Percentiles rank a stretch among this genome's conserved stretches.
Evolutionary conservation across 2,797 vertebrate genomes (phyloP).

Genomic region (Sebastes taczanowskii): DNA sequence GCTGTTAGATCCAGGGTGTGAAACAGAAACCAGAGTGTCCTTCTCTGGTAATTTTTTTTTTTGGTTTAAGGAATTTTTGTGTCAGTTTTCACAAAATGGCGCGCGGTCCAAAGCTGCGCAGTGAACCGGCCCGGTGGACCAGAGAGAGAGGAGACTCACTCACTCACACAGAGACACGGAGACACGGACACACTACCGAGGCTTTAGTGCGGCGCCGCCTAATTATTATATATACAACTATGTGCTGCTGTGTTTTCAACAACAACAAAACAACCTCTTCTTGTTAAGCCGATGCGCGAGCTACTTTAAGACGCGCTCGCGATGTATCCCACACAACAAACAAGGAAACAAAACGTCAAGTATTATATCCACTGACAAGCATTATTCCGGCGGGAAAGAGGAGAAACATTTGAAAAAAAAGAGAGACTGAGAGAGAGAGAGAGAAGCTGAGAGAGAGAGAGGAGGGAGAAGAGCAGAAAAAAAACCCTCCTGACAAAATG

Average conservation of each 20-base stretch:
- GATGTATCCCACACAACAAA: constrained; percentile 55
- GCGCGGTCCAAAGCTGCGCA: constrained; percentile 98
- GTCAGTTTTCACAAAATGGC: constrained; percentile 98
- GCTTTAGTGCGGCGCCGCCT: constrained; percentile 78
- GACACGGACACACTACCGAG: constrained; percentile 79
- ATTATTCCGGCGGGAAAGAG: constrained; percentile 86
- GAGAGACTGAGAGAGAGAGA: constrained; percentile 65
- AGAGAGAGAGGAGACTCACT: constrained; percentile 39
- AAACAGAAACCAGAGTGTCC: constrained; percentile 73
- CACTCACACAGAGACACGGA: too few species aligned
- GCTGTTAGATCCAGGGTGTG: constrained; percentile 26
- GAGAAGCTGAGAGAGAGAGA: too few species aligned
- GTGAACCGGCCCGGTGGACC: constrained; percentile 91
- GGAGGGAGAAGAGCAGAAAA: constrained; percentile 16
- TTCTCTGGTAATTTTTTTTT: constrained; percentile 79
- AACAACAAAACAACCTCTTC: constrained; percentile 12
- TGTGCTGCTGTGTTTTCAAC: too few species aligned
- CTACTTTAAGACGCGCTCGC: constrained; percentile 58
- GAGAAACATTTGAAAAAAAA: constrained; percentile 84
- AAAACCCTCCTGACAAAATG: constrained; percentile 88
- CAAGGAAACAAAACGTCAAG: constrained; percentile 68
- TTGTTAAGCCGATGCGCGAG: constrained; percentile 73
- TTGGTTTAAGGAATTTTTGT: constrained; percentile 82
- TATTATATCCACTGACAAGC: constrained; percentile 80
- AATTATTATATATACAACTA: constrained; percentile 38